Percentiles rank a stretch among this genome's conserved stretches.
These are phyloP conservation scores for Blera fallax DNA, from an alignment of 2,888 invertebrate genomes.

Conservation along the genomic window DNA sequence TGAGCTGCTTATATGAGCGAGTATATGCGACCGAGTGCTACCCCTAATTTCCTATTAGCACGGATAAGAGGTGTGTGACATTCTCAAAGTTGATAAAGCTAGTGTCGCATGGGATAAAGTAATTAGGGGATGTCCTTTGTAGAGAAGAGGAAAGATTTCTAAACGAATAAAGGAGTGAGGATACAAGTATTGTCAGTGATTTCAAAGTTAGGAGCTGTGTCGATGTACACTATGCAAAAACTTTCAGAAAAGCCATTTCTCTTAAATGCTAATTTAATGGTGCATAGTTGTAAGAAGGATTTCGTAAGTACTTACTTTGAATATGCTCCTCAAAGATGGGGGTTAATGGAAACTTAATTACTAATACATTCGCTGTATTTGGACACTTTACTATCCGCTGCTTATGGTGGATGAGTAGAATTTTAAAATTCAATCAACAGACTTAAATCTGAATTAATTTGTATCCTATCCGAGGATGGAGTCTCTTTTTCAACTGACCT, in stretches of 20 bases:
- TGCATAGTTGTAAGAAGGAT: background rate
- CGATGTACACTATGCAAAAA: background rate
- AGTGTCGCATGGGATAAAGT: slow-evolving; percentile 31
- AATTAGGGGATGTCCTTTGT: slow-evolving; percentile 26
- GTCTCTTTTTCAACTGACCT: too few species aligned
- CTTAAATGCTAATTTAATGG: slow-evolving; percentile 5
- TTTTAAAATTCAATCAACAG: too few species aligned
- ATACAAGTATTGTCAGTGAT: background rate
- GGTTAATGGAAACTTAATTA: slow-evolving; percentile 13
- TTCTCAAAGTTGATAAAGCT: slow-evolving; percentile 21
- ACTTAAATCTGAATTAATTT: background rate
- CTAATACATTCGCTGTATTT: background rate
- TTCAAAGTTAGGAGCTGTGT: background rate
- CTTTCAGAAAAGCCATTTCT: background rate
- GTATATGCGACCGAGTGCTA: background rate
- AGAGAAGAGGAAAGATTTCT: background rate
- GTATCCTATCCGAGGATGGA: background rate
- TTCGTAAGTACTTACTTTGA: background rate
- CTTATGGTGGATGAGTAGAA: background rate
- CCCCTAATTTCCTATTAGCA: background rate
- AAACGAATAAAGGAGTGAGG: background rate
- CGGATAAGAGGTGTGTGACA: background rate
- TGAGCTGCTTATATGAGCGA: background rate
- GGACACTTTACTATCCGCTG: background rate
- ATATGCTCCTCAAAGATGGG: background rate